Base-by-base conservation (phyloP, 37 sponge, comb jelly and placozoan species). In the Oopsacas minuta region DNA sequence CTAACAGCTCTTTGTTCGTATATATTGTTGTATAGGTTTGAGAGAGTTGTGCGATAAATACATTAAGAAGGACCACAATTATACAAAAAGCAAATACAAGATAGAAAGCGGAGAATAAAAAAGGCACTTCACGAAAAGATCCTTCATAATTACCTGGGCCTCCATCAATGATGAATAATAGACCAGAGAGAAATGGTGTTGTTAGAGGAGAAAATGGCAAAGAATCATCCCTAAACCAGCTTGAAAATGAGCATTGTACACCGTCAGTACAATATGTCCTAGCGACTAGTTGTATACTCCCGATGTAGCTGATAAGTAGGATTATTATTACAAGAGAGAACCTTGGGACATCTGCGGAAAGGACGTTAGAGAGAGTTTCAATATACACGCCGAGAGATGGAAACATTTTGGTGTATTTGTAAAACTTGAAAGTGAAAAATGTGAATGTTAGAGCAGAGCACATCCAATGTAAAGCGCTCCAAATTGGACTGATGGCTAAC, bases 341-440 rank as follows among this genome's bases (percentile, higher is more conserved):
- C 30, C 75, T 61, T 61, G 75, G 75, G 7, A 61, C 75, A n/a
- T 61, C 75, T 12, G 3, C 28, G 75, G 75, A 61, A 61, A 61
- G 75, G 28, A 61, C 75, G 30, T 61, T 61, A 5, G 75, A 61
- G 1, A 61, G 22, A 7, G 75, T 61, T n/a, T 61, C 75, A 34
- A 61, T 61, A 61, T 61, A 61, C 22, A 61, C 28, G 22, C 75
- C 75, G 28, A 61, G 75, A 5, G 75, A 61, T 20, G 75, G 75
- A 61, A 61, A 25, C 22, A 61, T 61, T 61, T 61, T 61, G 75
- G 75, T 61, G 22, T 61, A 61, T 12, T 61, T 61, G 75, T 25
- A 61, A n/a, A 61, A 61, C 28, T 61, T 61, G 20, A 61, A 61
- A 5, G 75, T 61, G 30, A 61, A 61, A 25, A n/a, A 5, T 12